These are phyloP conservation scores for Amphipoea oculea DNA, from an alignment of 2,888 invertebrate species.

Conservation along the genomic window DNA sequence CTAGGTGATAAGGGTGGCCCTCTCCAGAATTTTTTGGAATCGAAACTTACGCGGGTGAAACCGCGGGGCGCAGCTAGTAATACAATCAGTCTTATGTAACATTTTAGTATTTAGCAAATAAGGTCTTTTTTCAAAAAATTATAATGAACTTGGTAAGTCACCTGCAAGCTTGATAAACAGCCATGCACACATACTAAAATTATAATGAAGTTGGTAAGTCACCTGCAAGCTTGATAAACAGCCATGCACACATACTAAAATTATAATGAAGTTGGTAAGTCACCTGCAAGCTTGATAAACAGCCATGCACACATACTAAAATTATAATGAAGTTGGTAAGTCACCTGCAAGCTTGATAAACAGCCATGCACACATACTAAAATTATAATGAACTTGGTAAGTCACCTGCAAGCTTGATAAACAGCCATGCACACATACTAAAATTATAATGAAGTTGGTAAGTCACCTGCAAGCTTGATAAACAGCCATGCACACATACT, in stretches of 20 bases:
- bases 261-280: neutral
- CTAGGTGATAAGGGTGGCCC: no score
- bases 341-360: neutral
- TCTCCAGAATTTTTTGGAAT: no score
- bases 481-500: no score
- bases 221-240: neutral
- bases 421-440: no score
- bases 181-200: neutral
- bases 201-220: neutral
- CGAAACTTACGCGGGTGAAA: no score
- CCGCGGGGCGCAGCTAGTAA: no score
- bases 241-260: no score
- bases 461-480: neutral
- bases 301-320: no score
- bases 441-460: neutral
- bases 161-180: neutral
- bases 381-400: neutral
- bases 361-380: no score
- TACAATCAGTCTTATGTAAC: no score
- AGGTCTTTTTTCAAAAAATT: no score
- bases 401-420: neutral
- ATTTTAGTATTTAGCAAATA: no score
- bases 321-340: neutral
- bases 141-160: neutral
- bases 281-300: neutral